Base-by-base conservation (phyloP, 1,140 invertebrate species). In the Zaprionus ornatus region DNA sequence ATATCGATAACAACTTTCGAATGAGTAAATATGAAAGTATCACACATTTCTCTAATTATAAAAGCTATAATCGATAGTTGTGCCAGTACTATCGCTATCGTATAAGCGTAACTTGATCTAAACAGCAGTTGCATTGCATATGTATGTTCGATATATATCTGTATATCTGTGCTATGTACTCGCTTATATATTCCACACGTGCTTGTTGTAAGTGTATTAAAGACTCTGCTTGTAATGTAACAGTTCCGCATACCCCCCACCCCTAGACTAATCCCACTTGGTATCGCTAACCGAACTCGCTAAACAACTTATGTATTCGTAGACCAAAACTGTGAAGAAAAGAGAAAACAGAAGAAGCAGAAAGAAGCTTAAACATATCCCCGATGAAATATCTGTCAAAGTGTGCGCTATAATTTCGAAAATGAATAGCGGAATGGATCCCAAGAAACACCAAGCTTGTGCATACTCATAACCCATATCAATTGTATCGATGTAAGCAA, bases 391-490 rank as follows among this genome's bases (percentile, higher is more conserved):
- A 55, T 55, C 74, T 82, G 56, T 74, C 7, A 69, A 66, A 50
- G 32, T 29, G 70, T 45, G 59, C 70, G 60, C 61, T 63, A 69
- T 79, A 61, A 21, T 50, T 50, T 59, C 21, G 25, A 56, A 62
- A 55, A 56, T 35, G 32, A 59, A 57, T 52, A 21, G 27, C 25
- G n/a, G 32, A 56, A n/a, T 17, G 42, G 17, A 54, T 12, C 17
- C 9, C 25, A 13, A 37, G 32, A 35, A 64, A 78, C 60, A 79
- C 57, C 74, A 78, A 84, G 83, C 83, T 88, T 87, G 83, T 73
- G 78, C 82, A 84, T 64, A 75, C 73, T 75, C 73, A 75, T 74
- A 67, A 81, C 85, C 83, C 83, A 88, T 88, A 88, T 88, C 85
- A 87, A 83, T 74, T 87, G 71, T 88, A 77, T 83, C 77, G 21